Conservation (phyloP, 2,113 vertebrate species). For the Acrocephalus kingi region DNA sequence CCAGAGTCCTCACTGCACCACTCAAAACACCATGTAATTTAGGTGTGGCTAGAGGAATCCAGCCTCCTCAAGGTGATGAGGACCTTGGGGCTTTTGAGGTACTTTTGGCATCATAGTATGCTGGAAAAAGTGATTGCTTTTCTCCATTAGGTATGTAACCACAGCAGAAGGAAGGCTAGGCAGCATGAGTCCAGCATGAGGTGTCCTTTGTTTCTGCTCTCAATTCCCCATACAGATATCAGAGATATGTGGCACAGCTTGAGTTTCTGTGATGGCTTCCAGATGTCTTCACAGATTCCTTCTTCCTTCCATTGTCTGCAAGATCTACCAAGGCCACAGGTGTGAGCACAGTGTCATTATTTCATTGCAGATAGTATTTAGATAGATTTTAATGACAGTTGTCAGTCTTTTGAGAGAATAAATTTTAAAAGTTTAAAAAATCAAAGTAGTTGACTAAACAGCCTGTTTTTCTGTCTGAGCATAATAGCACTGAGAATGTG, state of each 20-base stretch:
- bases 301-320: neutral
- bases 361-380: neutral
- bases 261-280: neutral
- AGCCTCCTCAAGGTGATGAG: neutral
- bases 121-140: neutral
- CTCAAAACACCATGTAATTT: neutral
- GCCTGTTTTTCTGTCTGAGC: neutral
- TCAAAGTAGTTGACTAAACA: neutral
- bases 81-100: neutral
- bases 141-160: neutral
- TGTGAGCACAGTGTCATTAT: neutral
- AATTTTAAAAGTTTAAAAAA: neutral
- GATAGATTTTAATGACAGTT: neutral
- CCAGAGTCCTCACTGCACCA: neutral
- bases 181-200: fast-evolving
- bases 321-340: neutral
- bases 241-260: neutral
- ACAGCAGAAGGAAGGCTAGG: neutral
- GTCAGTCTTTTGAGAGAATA: neutral
- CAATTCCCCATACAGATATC: neutral
- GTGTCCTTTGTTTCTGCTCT: neutral
- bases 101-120: neutral
- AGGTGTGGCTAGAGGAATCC: neutral
- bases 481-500: neutral
- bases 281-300: neutral